Evolutionary conservation across 2,797 vertebrate genomes (phyloP), one percentile per base, ranked within the genome.

Genomic region (Notolabrus celidotus): DNA sequence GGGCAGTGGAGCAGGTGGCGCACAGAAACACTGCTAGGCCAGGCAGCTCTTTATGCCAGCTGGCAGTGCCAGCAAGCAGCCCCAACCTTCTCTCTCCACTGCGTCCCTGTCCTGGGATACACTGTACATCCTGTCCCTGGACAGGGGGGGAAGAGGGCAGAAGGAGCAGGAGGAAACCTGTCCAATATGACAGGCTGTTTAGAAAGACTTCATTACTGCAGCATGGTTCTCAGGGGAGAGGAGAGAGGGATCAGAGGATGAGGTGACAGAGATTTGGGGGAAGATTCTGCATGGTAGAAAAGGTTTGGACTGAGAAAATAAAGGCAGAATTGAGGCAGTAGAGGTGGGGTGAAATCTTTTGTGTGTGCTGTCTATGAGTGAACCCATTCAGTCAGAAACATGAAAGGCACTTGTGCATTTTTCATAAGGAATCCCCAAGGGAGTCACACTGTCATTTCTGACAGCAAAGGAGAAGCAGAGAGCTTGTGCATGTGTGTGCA

Each of bases 1-100:
- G 81, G 90, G 60, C 76, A 76, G 66, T 64, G 59, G 74, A 91
- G 81, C 91, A 92, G 90, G 88, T 92, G 91, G 84, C 33, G 25
- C 45, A 43, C 56, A 62, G 75, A 84, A 71, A 83, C 74, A 33
- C 53, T 55, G 69, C 71, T 36, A 51, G 16, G 27, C 75, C 8
- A 54, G 65, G 80, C 77, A 67, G 71, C 39, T 76, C 60, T 71
- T 59, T 3, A 10, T 74, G 86, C 80, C 89, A 89, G 74, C 71
- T 93, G 87, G 89, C 84, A 70, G 27, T 39, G 59, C 47, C 77
- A 69, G 15, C 58, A 59, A 67, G 46, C 55, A 53, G 34, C 71
- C 52, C 39, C 56, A 61, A n/a, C 67, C 59, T 53, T 25, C 39
- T 65, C 36, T 25, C 49, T 56, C 71, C 62, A 54, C 64, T 19